Base-by-base conservation (phyloP, 2,113 vertebrate genomes). In the Calypte anna region DNA sequence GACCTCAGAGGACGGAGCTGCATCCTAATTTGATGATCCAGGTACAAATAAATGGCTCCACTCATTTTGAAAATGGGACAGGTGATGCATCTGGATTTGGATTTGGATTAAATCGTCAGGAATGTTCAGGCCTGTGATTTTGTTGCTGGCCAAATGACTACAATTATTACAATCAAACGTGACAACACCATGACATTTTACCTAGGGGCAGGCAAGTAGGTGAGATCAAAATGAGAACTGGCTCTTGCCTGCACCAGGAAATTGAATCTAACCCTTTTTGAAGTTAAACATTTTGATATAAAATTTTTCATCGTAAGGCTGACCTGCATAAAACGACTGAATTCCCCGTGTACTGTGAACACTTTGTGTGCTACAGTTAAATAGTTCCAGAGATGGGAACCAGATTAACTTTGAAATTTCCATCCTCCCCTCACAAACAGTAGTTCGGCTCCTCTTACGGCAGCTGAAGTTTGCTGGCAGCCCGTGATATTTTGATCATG, bases 211-310 rank as follows among this genome's bases (percentile, higher is more conserved):
- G 61, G 82, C 75, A 86, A 6, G 3, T 69, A 90, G 88, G 88
- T 83, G 91, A 93, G 95, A 86, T 95, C 91, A 93, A 96, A 95
- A 96, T 90, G 86, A 93, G 76, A 93, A 94, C 76, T 64, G 88
- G 90, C 88, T 94, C 7, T 0, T 88, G 79, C 40, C 69, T 96
- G 72, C 85, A 93, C 76, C 64, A 83, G 90, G 82, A 95, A 94
- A 96, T 95, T 90, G 68, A 94, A 88, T 94, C 82, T 90, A 94
- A 90, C 48, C 50, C 88, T 90, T 83, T 97, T 95, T 94, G 94
- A 97, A 97, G 95, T 90, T 77, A 96, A 93, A 70, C 85, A 81
- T 94, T 95, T 94, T 96, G 93, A 94, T 96, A 94, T 83, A 85
- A 94, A 93, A n/a, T 86, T 94, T 94, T 95, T 94, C 90, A 95